Base-by-base conservation (phyloP, 2,113 vertebrate genomes). In the Myiozetetes cayanensis region DNA sequence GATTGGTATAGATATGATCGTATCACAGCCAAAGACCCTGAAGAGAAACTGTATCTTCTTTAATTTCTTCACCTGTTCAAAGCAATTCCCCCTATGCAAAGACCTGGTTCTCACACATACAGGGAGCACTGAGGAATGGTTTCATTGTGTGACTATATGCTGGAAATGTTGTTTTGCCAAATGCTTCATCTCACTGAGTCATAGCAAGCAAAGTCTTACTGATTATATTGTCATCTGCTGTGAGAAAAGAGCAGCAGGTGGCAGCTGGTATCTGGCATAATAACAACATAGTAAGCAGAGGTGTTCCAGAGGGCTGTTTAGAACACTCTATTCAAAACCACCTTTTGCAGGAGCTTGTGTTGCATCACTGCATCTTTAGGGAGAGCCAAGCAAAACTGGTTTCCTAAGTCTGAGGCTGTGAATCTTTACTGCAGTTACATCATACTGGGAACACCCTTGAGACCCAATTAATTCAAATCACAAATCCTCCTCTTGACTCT, bases 21-120 rank as follows among this genome's bases (percentile, higher is more conserved):
- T 14, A n/a, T 27, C 22, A 46, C 21, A 74, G 8, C 3, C 10
- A 18, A 61, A 79, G 5, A 12, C 2, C 1, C 0, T 50, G 33
- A 50, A 66, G 9, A 39, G 43, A 63, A 78, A 47, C 4, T 52
- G 3, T 13, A 75, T 7, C 4, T 53, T 13, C 20, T 93, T 56
- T 41, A 25, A 23, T 68, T 84, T 31, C 24, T 86, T 81, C 17
- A 12, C 4, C 74, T 88, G 22, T 71, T 50, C 30, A 50, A 46
- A 84, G 27, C 15, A 67, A 30, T 28, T 50, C 6, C 11, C 18
- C 2, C 8, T 24, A 2, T 11, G 5, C 10, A 47, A 70, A 71
- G 18, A 41, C 17, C 27, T 63, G 66, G 25, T 55, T 77, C 39
- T 41, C 15, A 43, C 21, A 33, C 13, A 79, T 39, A 21, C n/a